Conservation (phyloP, 2,113 vertebrate species). For the Neoarius graeffei region DNA sequence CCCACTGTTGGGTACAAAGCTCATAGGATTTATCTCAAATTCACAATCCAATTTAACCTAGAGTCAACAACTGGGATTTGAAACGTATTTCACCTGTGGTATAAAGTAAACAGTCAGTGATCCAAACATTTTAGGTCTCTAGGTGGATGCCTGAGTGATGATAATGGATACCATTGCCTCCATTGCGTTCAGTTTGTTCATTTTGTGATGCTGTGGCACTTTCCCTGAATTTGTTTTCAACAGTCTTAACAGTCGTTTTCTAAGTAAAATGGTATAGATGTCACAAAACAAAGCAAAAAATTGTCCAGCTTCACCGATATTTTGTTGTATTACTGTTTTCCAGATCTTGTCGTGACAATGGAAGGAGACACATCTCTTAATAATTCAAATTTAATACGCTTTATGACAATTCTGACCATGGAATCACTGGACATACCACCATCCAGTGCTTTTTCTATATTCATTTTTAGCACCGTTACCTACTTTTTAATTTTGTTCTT, state of each 20-base stretch:
- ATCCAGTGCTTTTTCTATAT: background rate
- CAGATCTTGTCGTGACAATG: background rate
- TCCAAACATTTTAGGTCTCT: background rate
- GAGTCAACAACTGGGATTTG: background rate
- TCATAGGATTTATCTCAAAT: no score
- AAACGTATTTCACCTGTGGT: background rate
- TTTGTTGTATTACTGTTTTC: background rate
- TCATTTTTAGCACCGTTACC: background rate
- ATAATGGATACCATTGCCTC: background rate
- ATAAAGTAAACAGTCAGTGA: background rate
- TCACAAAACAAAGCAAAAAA: background rate
- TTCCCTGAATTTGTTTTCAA: background rate
- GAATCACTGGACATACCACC: background rate
- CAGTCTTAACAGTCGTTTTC: background rate
- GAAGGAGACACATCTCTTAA: background rate
- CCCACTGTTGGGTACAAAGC: no score
- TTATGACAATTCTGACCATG: background rate
- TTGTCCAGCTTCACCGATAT: background rate
- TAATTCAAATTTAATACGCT: background rate
- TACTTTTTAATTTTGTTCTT: constrained; percentile 11
- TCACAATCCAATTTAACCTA: no score
- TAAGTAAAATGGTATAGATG: constrained; percentile 5
- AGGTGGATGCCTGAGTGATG: background rate
- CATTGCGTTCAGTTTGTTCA: background rate
- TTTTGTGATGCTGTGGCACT: background rate